Base-by-base conservation (phyloP, 2,888 invertebrate genomes). In the Cosmorhoe ocellata region DNA sequence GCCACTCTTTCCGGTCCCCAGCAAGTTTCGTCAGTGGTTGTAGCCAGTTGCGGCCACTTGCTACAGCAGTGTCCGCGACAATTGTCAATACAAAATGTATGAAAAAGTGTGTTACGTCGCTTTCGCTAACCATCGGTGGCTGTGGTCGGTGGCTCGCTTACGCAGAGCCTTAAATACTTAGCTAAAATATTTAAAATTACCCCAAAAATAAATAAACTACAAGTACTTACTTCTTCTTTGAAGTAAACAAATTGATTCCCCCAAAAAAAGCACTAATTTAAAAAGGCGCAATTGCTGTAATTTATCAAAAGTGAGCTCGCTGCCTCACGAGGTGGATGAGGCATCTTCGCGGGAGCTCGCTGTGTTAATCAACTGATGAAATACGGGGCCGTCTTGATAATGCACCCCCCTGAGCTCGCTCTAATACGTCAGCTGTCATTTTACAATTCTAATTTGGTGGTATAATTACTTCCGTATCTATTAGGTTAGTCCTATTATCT, bases 291-390 rank as follows among this genome's bases (percentile, higher is more conserved):
- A 57, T 55, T 34, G 44, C 50, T 31, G 41, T 38, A 44, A 61
- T 61, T 57, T 49, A 55, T 61, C 55, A 58, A 46, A 46, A 32
- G 7, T 7, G 7, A 7, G 24, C 24, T 1, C 3, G 2, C 6
- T 7, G 1, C 24, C 24, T 24, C 7, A 24, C 24, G 6, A 24
- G 7, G 24, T 6, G 6, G 36, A 58, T 51, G 46, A 49, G 50
- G 32, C 44, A 50, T 40, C 47, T 34, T 39, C 45, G 30, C 36
- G 48, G 34, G 13, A 4, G 32, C 52, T 47, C 51, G 33, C 44
- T 52, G 55, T 56, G 40, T 45, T 52, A 53, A 59, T 58, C 50
- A 52, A 56, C 51, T 44, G 34, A 44, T 46, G 36, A 37, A 46
- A 43, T 28, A 50, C 31, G 34, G 39, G 33, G n/a, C 11, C 40